Conservation (phyloP, 2,888 invertebrate genomes). For the Eulithis prunata region DNA sequence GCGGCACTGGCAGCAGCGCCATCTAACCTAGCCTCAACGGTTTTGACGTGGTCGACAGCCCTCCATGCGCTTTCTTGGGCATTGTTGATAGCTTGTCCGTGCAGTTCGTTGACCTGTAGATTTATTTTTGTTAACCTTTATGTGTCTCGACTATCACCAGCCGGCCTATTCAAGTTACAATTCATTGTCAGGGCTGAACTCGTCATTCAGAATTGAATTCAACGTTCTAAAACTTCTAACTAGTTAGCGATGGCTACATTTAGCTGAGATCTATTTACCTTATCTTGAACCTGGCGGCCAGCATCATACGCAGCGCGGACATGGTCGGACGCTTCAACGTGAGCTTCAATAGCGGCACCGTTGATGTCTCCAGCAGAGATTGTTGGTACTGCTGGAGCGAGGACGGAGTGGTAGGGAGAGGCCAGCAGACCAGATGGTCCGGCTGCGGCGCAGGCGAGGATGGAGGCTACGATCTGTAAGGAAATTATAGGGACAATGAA, state of each 20-base stretch:
- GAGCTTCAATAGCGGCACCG: conserved; percentile 75
- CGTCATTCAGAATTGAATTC: too few relatives aligned
- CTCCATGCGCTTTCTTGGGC: conserved; percentile 79
- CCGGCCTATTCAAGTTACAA: too few relatives aligned
- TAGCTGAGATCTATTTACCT: conserved; percentile 47
- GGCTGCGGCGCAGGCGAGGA: conserved; percentile 74
- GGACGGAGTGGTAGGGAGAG: conserved; percentile 41
- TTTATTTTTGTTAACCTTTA: background rate
- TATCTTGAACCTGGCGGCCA: conserved; percentile 71
- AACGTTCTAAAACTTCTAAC: too few relatives aligned
- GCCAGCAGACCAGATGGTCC: conserved; percentile 67
- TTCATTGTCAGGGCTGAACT: too few relatives aligned
- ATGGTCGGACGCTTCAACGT: conserved; percentile 73
- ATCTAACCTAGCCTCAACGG: conserved; percentile 71
- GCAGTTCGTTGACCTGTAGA: conserved; percentile 62
- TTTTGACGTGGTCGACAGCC: conserved; percentile 73
- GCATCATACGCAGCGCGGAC: conserved; percentile 73
- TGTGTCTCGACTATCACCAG: background rate
- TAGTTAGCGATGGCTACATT: too few relatives aligned
- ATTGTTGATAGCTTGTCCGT: conserved; percentile 74
- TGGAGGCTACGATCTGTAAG: conserved; percentile 54
- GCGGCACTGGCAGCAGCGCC: conserved; percentile 77
- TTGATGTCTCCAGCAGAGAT: conserved; percentile 76
- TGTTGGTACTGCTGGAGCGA: conserved; percentile 62
- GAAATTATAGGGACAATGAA: too few relatives aligned